Evolutionary conservation across 1,140 invertebrate species (phyloP), one percentile per base, ranked within the genome.

Genomic region (Drosophila sucinea): DNA sequence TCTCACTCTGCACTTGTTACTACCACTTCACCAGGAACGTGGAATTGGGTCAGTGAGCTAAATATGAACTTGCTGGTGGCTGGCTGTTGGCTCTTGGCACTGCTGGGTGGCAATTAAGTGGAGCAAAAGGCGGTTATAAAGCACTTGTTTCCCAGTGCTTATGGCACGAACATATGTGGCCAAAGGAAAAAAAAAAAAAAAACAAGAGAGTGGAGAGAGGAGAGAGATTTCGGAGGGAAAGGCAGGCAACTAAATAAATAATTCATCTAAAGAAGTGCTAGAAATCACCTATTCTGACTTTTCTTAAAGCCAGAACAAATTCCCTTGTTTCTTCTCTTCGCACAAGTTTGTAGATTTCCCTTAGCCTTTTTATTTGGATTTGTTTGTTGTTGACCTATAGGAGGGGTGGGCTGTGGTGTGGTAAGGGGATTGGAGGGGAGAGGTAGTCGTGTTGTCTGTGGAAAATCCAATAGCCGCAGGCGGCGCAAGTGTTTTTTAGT

Each of bases 401-500:
- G 11, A 29, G 27, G 27, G 33, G 56, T 67, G 57, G 35, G 29
- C 11, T 29, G 56, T 11, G 17, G n/a, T 38, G 27, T 41, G 27
- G 23, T n/a, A 4, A 30, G 30, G 4, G 30, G 30, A 17, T 17
- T 17, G 17, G 30, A 30, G 30, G 2, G 30, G 30, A 3, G 30
- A 1, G 2, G 35, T 11, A 35, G 40, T 63, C 40, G 38, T 30
- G 56, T 35, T 58, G 41, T 35, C 72, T 76, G 65, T 57, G 38
- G 55, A 57, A 77, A 77, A 76, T 70, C 66, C 60, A 77, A 77
- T 76, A 76, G 66, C 73, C 66, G 60, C 44, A 23, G 73, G 74
- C 73, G 61, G 67, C 73, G 69, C 74, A 77, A 77, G 74, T 77
- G 74, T 66, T 77, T 77, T 77, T 77, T 77, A 77, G 73, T 66